Evolutionary conservation across 23 tunicate species (phyloP).

Genomic region (Pegea sp.): DNA sequence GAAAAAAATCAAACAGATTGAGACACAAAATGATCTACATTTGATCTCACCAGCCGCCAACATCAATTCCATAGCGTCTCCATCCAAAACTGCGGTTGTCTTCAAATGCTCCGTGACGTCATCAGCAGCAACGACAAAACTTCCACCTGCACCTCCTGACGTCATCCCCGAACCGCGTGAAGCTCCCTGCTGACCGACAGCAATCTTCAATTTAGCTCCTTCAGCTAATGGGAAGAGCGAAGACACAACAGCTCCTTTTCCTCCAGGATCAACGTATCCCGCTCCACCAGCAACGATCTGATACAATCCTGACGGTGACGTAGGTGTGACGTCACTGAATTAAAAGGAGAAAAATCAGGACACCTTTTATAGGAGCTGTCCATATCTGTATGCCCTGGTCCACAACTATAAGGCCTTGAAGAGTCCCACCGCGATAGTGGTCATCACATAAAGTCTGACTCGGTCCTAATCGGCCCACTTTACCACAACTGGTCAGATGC

Average conservation of each 20-base stretch:
- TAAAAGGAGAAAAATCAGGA: not conserved
- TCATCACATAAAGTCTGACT: conserved; percentile 35
- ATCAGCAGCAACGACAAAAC: conserved; percentile 49
- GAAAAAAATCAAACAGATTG: not conserved
- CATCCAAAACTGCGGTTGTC: not conserved
- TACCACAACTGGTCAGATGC: conserved; percentile 48
- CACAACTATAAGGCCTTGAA: conserved; percentile 25
- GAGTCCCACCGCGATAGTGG: conserved; percentile 15
- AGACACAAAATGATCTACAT: not conserved
- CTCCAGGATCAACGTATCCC: conserved; percentile 74
- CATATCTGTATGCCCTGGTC: conserved; percentile 61
- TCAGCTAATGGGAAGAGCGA: conserved; percentile 35
- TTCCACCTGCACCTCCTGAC: conserved; percentile 82
- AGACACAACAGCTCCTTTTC: conserved; percentile 58
- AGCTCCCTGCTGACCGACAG: conserved; percentile 72
- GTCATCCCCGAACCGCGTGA: conserved; percentile 10
- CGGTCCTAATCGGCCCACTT: conserved; percentile 60
- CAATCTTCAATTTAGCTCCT: conserved; percentile 39
- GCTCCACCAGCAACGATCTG: conserved; percentile 79
- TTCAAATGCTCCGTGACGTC: too few relatives aligned
- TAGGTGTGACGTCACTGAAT: not conserved
- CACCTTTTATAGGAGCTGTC: conserved; percentile 48
- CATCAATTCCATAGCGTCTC: not conserved
- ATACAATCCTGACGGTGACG: conserved; percentile 34
- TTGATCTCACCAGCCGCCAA: not conserved